Evolutionary conservation across 1,140 invertebrate genomes (phyloP), one percentile per base, ranked within the genome.

Genomic region (Dolichoris vasculosae): DNA sequence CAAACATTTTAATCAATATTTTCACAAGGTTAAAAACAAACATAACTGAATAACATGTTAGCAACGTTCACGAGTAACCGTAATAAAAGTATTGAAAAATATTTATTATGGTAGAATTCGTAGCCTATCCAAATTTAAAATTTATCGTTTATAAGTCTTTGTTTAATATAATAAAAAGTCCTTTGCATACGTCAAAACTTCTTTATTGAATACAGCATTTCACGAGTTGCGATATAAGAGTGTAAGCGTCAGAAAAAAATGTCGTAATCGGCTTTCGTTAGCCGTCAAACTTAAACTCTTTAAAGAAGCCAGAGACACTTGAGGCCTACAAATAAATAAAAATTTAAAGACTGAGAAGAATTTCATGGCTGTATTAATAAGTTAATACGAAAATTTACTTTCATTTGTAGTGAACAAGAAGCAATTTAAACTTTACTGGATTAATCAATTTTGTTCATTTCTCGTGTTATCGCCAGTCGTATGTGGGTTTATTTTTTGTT

Each of bases 1-100:
- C 69, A 73, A 73, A 73, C 69, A 43, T 73, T 43, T 13, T n/a
- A 43, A 73, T 40, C 38, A 73, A 73, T 73, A 73, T 73, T 73
- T 73, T 73, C 69, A 73, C 69, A 73, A 73, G 38, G 69, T 11
- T 73, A n/a, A 73, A 73, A 43, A 23, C 69, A 73, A 43, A 23
- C 69, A 73, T 43, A 43, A 20, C 26, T 17, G 40, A 43, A 43
- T 43, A 23, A 73, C 38, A 73, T 4, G 40, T n/a, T 0, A 43
- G 26, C 9, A 11, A 43, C 40, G n/a, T 73, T 73, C 32, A 13
- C 6, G 6, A 73, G 23, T 20, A 38, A 43, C 0, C 20, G 23
- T n/a, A 43, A 73, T 11, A 11, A 43, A 73, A 38, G 8, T 43
- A 73, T 23, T 26, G 38, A 43, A 71, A 71, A 43, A 38, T 43